Percentiles rank a stretch among this genome's conserved stretches.
phyloP scores from a whole-genome alignment of 2,113 vertebrate species.

The Apteryx owenii region DNA sequence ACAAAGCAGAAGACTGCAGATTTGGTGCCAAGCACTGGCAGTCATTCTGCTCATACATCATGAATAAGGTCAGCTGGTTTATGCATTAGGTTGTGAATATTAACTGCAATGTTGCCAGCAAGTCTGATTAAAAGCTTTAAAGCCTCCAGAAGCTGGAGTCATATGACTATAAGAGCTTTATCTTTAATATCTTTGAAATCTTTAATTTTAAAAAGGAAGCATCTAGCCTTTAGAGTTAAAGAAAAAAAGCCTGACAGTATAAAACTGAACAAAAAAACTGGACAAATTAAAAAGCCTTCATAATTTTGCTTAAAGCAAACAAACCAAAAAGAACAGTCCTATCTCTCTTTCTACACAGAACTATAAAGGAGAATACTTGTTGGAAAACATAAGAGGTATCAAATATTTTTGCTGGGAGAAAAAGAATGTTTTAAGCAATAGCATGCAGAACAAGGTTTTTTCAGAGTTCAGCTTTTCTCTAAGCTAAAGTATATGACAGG shows the following conservation, averaged over 20 bases:
- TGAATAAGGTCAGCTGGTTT: neutral
- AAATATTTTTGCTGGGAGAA: neutral
- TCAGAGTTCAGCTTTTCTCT: neutral
- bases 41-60: neutral
- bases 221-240: neutral
- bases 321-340: neutral
- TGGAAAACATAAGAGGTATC: neutral
- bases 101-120: neutral
- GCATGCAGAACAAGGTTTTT: neutral
- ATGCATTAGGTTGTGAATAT: neutral
- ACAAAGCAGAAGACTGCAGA: neutral
- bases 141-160: neutral
- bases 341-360: neutral
- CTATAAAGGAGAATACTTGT: neutral
- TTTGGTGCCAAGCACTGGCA: neutral
- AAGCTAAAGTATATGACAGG: rapidly evolving
- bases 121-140: neutral
- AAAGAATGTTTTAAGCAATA: neutral
- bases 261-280: neutral
- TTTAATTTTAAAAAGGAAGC: neutral
- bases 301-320: neutral
- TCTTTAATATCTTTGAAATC: neutral
- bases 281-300: neutral
- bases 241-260: neutral
- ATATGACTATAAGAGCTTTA: neutral